Base-by-base conservation (phyloP, 2,797 vertebrate species). In the Xyrichtys novacula region DNA sequence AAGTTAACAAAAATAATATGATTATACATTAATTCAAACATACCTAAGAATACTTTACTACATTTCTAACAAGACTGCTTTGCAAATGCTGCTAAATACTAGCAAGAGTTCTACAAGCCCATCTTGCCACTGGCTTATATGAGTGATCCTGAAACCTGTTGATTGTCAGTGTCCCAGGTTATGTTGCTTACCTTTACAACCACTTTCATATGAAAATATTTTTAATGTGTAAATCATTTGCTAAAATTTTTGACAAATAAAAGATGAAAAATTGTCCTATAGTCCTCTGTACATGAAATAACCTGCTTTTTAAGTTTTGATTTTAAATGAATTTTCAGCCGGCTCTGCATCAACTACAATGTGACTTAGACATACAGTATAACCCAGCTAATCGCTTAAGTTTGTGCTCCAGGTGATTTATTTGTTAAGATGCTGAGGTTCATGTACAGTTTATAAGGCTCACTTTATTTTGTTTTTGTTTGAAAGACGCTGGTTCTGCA, bases 321-420 rank as follows among this genome's bases (percentile, higher is more conserved):
- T 34, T 9, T 3, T 34, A 1, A 34, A 34, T 34, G 10, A 34
- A 34, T 34, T 34, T n/a, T 34, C 32, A 34, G n/a, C n/a, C n/a
- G n/a, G n/a, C n/a, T n/a, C n/a, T n/a, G n/a, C n/a, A n/a, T n/a
- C n/a, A n/a, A n/a, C 31, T 10, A 57, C 53, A 34, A 19, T 63
- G 3, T 23, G 20, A 34, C 55, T 56, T 6, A 64, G 31, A 64
- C 66, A 38, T 53, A 74, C 46, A 36, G 74, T 42, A 69, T 31
- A 81, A 78, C 46, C 44, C 61, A 44, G 82, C 64, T 48, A 72
- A 81, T 86, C 48, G 65, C 70, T 73, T 72, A 70, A 70, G 78
- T 75, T 83, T 82, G n/a, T 62, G 53, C 64, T 76, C 65, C 22
- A 58, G 68, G 53, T 52, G 2, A n/a, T 38, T 22, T 74, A 77